Evolutionary conservation across 1,140 invertebrate species (phyloP).

Genomic region (Delia radicum): DNA sequence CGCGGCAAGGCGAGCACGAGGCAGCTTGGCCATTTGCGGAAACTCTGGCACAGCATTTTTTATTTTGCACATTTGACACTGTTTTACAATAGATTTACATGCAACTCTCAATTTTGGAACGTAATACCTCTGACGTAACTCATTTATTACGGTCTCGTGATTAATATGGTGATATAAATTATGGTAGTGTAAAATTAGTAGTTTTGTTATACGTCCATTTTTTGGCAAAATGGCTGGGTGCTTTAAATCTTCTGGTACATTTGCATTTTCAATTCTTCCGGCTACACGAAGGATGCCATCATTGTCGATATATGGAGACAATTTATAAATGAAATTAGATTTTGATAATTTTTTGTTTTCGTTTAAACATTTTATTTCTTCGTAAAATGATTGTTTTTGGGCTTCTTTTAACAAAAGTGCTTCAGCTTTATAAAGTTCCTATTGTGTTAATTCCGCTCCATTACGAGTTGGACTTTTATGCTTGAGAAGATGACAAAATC

Average conservation of each 20-base stretch:
- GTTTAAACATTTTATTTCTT: neutral
- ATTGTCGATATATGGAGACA: neutral
- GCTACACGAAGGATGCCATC: neutral
- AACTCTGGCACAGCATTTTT: neutral
- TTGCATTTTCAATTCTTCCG: neutral
- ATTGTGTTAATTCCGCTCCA: neutral
- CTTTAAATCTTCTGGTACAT: neutral
- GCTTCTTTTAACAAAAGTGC: neutral
- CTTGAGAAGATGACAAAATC: neutral
- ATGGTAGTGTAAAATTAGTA: neutral
- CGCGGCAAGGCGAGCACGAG: neutral
- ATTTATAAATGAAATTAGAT: neutral
- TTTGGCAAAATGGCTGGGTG: neutral
- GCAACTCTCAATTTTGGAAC: neutral
- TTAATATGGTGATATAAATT: neutral
- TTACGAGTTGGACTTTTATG: neutral
- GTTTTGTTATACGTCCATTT: neutral
- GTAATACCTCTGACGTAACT: neutral
- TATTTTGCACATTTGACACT: conserved; percentile 7
- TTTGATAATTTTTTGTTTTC: neutral
- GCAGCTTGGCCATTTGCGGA: neutral
- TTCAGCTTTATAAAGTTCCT: neutral
- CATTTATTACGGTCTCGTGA: conserved; percentile 3
- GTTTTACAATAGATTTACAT: neutral
- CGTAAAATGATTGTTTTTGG: neutral